These are phyloP conservation scores for Adela reaumurella DNA, from an alignment of 2,888 invertebrate genomes.

Conservation along the genomic window DNA sequence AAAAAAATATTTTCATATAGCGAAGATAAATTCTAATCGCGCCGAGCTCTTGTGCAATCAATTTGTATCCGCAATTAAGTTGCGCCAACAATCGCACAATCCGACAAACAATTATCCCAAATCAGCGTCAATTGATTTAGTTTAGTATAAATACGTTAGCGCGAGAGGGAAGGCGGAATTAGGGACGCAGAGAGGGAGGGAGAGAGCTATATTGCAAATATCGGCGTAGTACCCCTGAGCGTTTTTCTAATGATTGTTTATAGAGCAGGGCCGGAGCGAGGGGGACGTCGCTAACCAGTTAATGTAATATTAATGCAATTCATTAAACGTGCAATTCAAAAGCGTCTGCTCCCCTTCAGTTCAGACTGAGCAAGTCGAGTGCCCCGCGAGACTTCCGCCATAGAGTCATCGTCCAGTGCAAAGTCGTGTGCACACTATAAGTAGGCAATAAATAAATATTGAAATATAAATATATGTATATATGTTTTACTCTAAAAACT, in stretches of 20 bases:
- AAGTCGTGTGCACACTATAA: too few relatives aligned
- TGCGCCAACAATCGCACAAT: neutral
- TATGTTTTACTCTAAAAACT: too few relatives aligned
- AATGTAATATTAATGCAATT: constrained; percentile 59
- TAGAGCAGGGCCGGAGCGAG: constrained; percentile 14
- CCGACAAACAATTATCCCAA: neutral
- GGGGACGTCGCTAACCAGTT: constrained; percentile 42
- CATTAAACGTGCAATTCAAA: constrained; percentile 49
- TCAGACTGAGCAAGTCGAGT: neutral
- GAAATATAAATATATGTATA: too few relatives aligned
- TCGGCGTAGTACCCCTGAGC: constrained; percentile 29
- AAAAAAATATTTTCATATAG: too few relatives aligned
- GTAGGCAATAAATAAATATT: too few relatives aligned
- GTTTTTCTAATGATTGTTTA: constrained; percentile 48
- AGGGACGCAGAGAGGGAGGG: too few relatives aligned
- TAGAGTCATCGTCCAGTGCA: too few relatives aligned
- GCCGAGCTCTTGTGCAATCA: neutral
- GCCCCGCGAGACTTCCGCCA: neutral
- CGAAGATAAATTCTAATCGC: too few relatives aligned
- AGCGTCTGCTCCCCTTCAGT: constrained; percentile 25
- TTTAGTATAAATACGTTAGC: neutral
- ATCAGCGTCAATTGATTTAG: neutral
- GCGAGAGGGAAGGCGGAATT: too few relatives aligned
- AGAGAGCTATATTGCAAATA: neutral
- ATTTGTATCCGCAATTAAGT: neutral